A percentile compares a stretch with the other conserved stretches of the same genome.
These are phyloP conservation scores for Zaprionus davidi DNA, from an alignment of 1,140 invertebrate genomes.

Conservation along the genomic window DNA sequence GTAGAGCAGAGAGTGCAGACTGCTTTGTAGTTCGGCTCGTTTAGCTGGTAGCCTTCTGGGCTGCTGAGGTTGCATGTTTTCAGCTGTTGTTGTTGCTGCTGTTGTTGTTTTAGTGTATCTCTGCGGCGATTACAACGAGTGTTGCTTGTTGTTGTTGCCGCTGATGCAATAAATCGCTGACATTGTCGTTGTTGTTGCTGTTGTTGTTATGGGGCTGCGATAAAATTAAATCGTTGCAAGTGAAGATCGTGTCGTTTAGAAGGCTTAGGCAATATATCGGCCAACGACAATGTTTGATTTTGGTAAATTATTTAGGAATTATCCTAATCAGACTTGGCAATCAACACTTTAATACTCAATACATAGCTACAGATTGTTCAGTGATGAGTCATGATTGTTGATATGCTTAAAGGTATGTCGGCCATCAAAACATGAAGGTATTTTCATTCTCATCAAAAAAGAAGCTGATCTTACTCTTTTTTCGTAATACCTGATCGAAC, in stretches of 20 bases:
- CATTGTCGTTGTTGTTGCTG: conserved; percentile 47
- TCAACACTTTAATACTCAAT: neutral
- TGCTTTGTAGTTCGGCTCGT: conserved; percentile 28
- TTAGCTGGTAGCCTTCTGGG: conserved; percentile 65
- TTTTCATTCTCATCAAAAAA: too few species aligned
- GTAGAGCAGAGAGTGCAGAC: conserved; percentile 12
- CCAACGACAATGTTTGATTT: neutral
- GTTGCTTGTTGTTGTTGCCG: conserved; percentile 46
- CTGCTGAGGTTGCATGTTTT: conserved; percentile 78
- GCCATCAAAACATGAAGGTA: too few species aligned
- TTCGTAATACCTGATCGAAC: too few species aligned
- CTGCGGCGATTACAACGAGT: conserved; percentile 63
- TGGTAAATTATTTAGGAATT: conserved; percentile 12
- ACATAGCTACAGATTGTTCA: neutral
- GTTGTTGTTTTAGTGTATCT: conserved; percentile 57
- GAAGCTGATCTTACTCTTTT: neutral
- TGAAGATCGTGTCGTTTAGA: conserved; percentile 41
- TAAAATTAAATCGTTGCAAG: conserved; percentile 71
- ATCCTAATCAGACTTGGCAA: neutral
- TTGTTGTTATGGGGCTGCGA: conserved; percentile 57
- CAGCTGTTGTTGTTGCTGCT: neutral
- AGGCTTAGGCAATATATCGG: conserved; percentile 15
- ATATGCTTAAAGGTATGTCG: neutral
- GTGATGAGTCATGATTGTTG: neutral
- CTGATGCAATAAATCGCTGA: conserved; percentile 75